Evolutionary conservation across 2,888 invertebrate genomes (phyloP).

Genomic region (Lasioglossum villosulum): DNA sequence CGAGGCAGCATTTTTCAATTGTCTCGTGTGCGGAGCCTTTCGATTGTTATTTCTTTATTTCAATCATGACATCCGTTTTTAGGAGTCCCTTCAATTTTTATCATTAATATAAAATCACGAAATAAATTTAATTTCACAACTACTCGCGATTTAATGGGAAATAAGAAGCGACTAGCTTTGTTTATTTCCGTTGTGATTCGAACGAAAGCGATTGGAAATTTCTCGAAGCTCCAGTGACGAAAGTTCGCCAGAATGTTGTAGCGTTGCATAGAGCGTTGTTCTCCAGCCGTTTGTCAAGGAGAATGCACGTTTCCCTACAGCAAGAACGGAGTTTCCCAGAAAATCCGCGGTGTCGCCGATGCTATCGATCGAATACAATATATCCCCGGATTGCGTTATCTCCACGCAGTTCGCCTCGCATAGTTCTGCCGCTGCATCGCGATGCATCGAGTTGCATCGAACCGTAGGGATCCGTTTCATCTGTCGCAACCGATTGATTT

Average conservation of each 20-base stretch:
- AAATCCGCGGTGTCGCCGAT: slow-evolving; percentile 19
- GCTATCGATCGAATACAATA: slow-evolving; percentile 32
- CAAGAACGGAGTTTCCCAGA: slow-evolving; percentile 19
- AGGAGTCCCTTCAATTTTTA: no score
- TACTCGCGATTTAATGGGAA: neutral
- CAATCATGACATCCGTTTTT: no score
- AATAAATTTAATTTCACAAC: neutral
- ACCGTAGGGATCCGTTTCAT: neutral
- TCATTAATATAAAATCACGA: neutral
- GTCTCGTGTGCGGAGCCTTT: no score
- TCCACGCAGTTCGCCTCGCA: slow-evolving; percentile 6
- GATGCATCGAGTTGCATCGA: slow-evolving; percentile 7
- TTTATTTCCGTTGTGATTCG: neutral
- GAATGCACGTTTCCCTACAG: neutral
- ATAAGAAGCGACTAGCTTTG: neutral
- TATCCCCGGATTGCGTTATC: slow-evolving; percentile 25
- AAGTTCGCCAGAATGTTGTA: neutral
- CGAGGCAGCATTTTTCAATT: no score
- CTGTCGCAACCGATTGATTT: neutral
- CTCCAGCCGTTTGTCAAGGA: neutral
- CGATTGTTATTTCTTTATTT: no score
- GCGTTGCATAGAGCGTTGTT: neutral
- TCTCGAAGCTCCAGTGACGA: neutral
- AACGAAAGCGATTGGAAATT: neutral
- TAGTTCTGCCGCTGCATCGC: neutral